Percentiles rank a stretch among this genome's conserved stretches.
These are phyloP conservation scores for Diplogasteroides magnus DNA, from an alignment of 1,140 invertebrate genomes.

Conservation along the genomic window DNA sequence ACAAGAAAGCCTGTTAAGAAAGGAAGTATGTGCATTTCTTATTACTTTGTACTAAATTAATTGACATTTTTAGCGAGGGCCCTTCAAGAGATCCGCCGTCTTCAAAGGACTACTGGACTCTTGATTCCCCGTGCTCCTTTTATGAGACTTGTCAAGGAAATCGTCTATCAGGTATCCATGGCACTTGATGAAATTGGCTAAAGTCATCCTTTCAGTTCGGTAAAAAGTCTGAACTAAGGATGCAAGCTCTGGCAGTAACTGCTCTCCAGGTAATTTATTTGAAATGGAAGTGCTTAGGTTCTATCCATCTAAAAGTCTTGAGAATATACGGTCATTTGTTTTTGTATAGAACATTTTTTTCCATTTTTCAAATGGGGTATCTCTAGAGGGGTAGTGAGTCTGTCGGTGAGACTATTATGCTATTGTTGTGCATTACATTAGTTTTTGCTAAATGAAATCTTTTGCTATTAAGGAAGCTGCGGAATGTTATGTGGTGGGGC, in stretches of 20 bases:
- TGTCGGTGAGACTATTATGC: neutral
- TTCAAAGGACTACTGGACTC: neutral
- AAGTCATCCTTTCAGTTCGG: too few relatives aligned
- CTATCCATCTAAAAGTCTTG: too few relatives aligned
- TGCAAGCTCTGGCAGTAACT: neutral
- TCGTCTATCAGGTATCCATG: too few relatives aligned
- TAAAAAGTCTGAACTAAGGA: too few relatives aligned
- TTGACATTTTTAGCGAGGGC: too few relatives aligned
- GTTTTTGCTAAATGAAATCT: neutral
- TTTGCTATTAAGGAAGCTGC: constrained; percentile 8
- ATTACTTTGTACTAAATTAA: too few relatives aligned
- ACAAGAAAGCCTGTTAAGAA: neutral
- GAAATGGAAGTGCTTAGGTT: neutral
- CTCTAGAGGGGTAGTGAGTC: neutral
- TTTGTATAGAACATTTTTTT: neutral
- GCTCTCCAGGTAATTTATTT: neutral
- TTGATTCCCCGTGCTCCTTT: neutral
- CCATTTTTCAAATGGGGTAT: neutral
- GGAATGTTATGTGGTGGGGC: constrained; percentile 8
- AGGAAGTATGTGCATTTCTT: neutral
- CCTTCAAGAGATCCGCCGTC: too few relatives aligned
- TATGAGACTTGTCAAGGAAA: too few relatives aligned
- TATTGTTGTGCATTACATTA: neutral
- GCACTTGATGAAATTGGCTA: too few relatives aligned
- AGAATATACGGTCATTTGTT: too few relatives aligned